Percentiles rank a stretch among this genome's conserved stretches.
Conservation (phyloP, 1,140 invertebrate species). For the Drosophila pseudoobscura region DNA sequence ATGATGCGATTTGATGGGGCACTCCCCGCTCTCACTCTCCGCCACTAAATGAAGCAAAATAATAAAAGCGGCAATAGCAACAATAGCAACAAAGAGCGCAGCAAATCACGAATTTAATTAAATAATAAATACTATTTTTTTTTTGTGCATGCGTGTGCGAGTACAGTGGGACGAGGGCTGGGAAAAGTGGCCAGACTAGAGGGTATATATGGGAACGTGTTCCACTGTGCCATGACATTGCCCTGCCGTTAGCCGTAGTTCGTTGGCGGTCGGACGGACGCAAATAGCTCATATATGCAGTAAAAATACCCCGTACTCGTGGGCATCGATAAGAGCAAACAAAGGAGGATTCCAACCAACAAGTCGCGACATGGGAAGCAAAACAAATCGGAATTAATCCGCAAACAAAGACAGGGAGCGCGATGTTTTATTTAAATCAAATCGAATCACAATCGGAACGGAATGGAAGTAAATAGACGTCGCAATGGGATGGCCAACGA, state of each 20-base stretch:
- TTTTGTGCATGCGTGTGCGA: conserved; percentile 26
- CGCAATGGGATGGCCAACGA: conserved; percentile 26
- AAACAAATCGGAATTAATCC: conserved; percentile 44
- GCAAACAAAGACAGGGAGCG: conserved; percentile 38
- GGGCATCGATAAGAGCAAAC: conserved; percentile 22
- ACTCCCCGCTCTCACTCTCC: conserved; percentile 41
- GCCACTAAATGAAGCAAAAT: conserved; percentile 29
- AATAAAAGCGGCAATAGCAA: conserved; percentile 13
- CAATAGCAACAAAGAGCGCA: conserved; percentile 31
- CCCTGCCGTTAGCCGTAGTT: conserved; percentile 8
- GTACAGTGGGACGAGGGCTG: conserved; percentile 38
- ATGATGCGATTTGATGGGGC: conserved; percentile 66
- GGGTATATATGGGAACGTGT: neutral
- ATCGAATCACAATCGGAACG: conserved; percentile 20
- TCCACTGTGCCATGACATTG: neutral
- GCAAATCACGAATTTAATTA: conserved; percentile 67
- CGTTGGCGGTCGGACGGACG: conserved; percentile 2
- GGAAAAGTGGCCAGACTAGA: neutral
- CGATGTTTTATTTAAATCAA: conserved; percentile 46
- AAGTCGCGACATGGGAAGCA: conserved; percentile 16
- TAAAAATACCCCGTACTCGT: neutral
- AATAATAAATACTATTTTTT: conserved; percentile 61
- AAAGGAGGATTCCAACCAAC: conserved; percentile 46
- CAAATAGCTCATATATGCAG: conserved; percentile 34
- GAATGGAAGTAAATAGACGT: neutral